Base-by-base conservation (phyloP, 2,888 invertebrate species). In the Zhuqinia jingwanae region DNA sequence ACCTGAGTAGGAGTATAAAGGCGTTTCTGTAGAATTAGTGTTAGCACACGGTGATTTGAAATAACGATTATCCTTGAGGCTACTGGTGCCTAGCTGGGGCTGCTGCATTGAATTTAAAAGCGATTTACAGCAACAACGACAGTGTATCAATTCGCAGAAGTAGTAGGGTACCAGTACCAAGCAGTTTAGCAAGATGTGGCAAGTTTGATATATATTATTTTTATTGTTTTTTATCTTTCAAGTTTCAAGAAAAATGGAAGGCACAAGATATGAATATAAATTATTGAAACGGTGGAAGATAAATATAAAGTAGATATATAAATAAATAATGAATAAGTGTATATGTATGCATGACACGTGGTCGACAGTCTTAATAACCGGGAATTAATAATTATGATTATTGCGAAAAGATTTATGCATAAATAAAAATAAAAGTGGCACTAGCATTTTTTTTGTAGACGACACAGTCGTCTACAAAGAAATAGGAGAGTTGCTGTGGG, bases 301-400 rank as follows among this genome's bases (percentile, higher is more conserved):
- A 50, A 17, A 17, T 17, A 17, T 20, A 68, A 45, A 68, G 22
- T 17, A 13, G 45, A 36, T n/a, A n/a, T n/a, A n/a, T n/a, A n/a
- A n/a, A n/a, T n/a, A n/a, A n/a, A n/a, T n/a, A 36, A 63, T 17
- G 63, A 17, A 63, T 63, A 13, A 10, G 25, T n/a, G n/a, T n/a
- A n/a, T n/a, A n/a, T n/a, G n/a, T n/a, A n/a, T n/a, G n/a, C 36
- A 36, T 36, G 36, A 36, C 36, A n/a, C 36, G 17, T n/a, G n/a
- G n/a, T n/a, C 36, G 63, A 30, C 20, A 68, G 45, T 42, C 13
- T 22, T 45, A 45, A 45, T 45, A 45, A 68, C 13, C 17, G 6
- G 8, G n/a, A 45, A 45, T 68, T 68, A 68, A 68, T 68, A 45
- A 68, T 68, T 42, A 68, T 68, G 45, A 45, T 68, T 68, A 68